Evolutionary conservation across 2,888 invertebrate species (phyloP).

Genomic region (Coleophora flavipennella): DNA sequence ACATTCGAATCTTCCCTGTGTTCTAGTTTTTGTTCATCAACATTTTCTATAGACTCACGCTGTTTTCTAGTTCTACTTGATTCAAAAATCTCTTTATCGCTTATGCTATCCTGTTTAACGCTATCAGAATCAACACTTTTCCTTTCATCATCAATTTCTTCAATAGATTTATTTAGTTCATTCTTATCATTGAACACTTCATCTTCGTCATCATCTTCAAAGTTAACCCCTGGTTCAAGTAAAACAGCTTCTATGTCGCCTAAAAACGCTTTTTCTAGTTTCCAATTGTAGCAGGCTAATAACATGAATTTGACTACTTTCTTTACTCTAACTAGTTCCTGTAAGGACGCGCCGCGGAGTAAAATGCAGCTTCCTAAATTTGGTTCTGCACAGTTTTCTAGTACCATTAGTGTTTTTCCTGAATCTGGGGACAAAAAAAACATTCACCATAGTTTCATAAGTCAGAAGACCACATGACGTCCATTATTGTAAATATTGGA

Average conservation of each 20-base stretch:
- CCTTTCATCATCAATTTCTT: conserved; percentile 4
- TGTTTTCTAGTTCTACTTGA: no score
- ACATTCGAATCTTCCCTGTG: background rate
- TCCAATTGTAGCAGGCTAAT: conserved; percentile 91
- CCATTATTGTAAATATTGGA: background rate
- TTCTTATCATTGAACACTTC: conserved; percentile 26
- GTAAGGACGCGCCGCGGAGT: conserved; percentile 80
- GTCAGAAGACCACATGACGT: background rate
- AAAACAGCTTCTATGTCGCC: conserved; percentile 81
- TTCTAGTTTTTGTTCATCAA: background rate
- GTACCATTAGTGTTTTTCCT: conserved; percentile 91
- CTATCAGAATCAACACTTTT: conserved; percentile 1
- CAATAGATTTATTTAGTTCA: background rate
- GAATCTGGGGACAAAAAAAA: conserved; percentile 51
- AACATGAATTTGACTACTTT: conserved; percentile 86
- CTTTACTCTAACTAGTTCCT: conserved; percentile 87
- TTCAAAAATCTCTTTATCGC: no score
- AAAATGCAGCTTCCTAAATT: conserved; percentile 90
- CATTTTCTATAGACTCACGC: background rate
- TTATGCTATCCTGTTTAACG: conserved; percentile 3
- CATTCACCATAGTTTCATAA: background rate
- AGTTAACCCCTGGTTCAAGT: conserved; percentile 56
- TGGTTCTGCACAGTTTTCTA: conserved; percentile 90
- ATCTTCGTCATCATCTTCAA: conserved; percentile 34
- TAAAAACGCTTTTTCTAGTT: conserved; percentile 92